A percentile compares a stretch with the other conserved stretches of the same genome.
Conservation (phyloP, 2,888 invertebrate species). For the Andrena hattorfiana region DNA sequence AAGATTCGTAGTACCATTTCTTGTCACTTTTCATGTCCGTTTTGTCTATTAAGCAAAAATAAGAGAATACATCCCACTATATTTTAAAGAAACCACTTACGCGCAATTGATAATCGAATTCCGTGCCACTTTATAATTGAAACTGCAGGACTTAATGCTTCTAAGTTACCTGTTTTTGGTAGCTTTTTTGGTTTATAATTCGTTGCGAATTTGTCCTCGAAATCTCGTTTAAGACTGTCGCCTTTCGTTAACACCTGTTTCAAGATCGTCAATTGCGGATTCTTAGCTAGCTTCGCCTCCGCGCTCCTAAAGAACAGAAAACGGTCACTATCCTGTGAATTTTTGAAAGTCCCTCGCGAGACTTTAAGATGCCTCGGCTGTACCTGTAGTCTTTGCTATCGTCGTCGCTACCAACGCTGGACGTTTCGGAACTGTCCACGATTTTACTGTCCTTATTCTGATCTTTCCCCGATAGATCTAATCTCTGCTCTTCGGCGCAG, state of each 20-base stretch:
- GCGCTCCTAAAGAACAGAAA: slow-evolving; percentile 76
- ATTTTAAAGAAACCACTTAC: too few species aligned
- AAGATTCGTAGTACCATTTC: slow-evolving; percentile 81
- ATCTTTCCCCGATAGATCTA: slow-evolving; percentile 80
- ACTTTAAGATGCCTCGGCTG: too few species aligned
- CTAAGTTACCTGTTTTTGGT: slow-evolving; percentile 79
- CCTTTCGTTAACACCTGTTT: slow-evolving; percentile 83
- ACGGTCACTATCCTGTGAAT: background rate
- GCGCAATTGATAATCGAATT: too few species aligned
- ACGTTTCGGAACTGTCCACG: slow-evolving; percentile 79
- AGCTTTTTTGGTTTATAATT: slow-evolving; percentile 79
- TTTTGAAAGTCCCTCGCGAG: too few species aligned
- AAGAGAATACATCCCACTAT: too few species aligned
- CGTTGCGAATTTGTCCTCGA: slow-evolving; percentile 77
- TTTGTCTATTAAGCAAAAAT: slow-evolving; percentile 63
- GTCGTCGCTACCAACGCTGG: slow-evolving; percentile 80
- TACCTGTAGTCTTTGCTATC: slow-evolving; percentile 80
- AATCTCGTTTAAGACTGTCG: slow-evolving; percentile 78
- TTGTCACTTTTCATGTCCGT: slow-evolving; percentile 74
- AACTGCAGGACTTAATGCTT: slow-evolving; percentile 60
- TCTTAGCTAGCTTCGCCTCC: slow-evolving; percentile 85
- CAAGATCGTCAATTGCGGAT: slow-evolving; percentile 83
- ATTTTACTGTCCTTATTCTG: slow-evolving; percentile 82
- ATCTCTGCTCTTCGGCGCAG: slow-evolving; percentile 74
- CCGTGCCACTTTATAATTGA: slow-evolving; percentile 26